Conservation (phyloP, 2,797 vertebrate genomes). For the Echeneis naucrates region DNA sequence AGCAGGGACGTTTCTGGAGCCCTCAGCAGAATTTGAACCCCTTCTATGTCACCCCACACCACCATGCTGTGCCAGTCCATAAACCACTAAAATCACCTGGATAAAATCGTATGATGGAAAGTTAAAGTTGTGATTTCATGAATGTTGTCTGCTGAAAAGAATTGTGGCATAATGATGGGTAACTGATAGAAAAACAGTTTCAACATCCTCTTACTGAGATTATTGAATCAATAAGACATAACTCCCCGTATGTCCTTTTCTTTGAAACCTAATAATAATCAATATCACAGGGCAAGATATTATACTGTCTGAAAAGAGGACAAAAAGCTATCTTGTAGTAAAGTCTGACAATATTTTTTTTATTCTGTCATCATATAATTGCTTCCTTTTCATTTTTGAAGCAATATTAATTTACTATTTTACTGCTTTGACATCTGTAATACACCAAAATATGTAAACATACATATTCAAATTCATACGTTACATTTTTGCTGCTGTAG, state of each 20-base stretch:
- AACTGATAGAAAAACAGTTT: neutral
- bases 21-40: constrained; percentile 71
- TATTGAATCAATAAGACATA: too few relatives aligned
- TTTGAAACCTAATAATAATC: too few relatives aligned
- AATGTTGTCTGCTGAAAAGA: neutral
- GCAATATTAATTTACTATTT: neutral
- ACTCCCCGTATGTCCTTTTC: too few relatives aligned
- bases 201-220: neutral
- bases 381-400: neutral
- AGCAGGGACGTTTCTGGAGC: constrained; percentile 60
- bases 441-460: neutral
- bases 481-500: neutral
- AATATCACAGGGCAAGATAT: too few relatives aligned
- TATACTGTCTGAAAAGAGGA: too few relatives aligned
- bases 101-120: neutral
- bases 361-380: neutral
- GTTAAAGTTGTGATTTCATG: neutral
- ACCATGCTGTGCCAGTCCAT: constrained; percentile 24
- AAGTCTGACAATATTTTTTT: too few relatives aligned
- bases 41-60: neutral
- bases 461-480: neutral
- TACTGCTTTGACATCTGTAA: neutral
- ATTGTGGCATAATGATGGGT: neutral
- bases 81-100: constrained; percentile 39
- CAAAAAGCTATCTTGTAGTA: too few relatives aligned